These are phyloP conservation scores for Drosophila prosaltans DNA, from an alignment of 1,140 invertebrate species.

Conservation along the genomic window DNA sequence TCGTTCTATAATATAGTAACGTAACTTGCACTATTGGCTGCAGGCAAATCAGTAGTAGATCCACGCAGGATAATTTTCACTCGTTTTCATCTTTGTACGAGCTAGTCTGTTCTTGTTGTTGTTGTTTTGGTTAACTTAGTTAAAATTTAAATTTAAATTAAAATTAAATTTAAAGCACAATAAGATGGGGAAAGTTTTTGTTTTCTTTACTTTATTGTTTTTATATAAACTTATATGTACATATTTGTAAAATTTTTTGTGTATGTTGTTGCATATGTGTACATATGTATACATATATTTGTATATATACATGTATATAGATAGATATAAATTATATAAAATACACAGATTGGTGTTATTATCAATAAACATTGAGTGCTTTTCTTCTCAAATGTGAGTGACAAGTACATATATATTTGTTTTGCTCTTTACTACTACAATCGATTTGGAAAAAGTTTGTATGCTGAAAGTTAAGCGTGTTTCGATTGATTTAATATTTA, in stretches of 20 bases:
- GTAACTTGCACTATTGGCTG: too few relatives aligned
- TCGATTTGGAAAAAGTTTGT: background rate
- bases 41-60: too few relatives aligned
- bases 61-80: too few relatives aligned
- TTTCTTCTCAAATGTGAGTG: background rate
- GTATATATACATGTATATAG: background rate
- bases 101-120: too few relatives aligned
- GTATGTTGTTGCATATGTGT: background rate
- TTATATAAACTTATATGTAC: slow-evolving; percentile 11
- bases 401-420: background rate
- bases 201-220: background rate
- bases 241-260: slow-evolving; percentile 2
- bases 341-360: slow-evolving; percentile 1
- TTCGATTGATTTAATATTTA: slow-evolving; percentile 5
- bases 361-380: background rate
- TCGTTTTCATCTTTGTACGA: too few relatives aligned
- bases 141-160: too few relatives aligned
- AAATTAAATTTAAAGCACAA: too few relatives aligned
- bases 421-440: background rate
- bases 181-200: too few relatives aligned
- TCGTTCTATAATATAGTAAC: too few relatives aligned
- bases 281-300: background rate
- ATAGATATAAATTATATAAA: slow-evolving; percentile 11
- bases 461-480: background rate
- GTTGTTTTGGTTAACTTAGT: too few relatives aligned